Percentiles rank a stretch among this genome's conserved stretches.
These are phyloP conservation scores for Nematopogon swammerdamellus DNA, from an alignment of 2,888 invertebrate species.

Conservation along the genomic window DNA sequence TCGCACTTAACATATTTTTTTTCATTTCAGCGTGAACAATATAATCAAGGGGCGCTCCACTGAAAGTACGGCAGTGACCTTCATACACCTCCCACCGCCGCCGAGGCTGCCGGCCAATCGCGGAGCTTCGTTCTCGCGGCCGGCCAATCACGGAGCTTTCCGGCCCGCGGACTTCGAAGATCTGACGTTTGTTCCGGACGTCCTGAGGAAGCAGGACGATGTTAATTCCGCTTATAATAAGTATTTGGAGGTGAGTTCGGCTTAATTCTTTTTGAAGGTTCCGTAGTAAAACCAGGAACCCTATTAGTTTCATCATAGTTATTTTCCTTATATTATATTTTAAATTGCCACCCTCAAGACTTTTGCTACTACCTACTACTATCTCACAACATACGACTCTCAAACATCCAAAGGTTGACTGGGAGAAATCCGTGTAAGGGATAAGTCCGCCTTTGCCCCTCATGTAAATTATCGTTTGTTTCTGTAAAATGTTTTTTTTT, in stretches of 20 bases:
- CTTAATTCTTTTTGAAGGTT: no score
- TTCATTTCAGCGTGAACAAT: constrained; percentile 68
- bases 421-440: no score
- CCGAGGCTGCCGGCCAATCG: constrained; percentile 49
- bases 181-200: background rate
- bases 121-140: constrained; percentile 15
- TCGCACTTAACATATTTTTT: no score
- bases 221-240: constrained; percentile 25
- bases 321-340: background rate
- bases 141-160: background rate
- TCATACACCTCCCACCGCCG: constrained; percentile 88
- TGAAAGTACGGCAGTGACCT: constrained; percentile 82
- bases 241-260: constrained; percentile 29
- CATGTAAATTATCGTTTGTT: no score
- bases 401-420: no score
- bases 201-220: background rate
- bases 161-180: background rate
- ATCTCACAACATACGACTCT: no score
- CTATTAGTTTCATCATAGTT: no score
- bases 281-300: no score
- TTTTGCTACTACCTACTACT: no score
- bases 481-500: no score
- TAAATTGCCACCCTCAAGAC: constrained; percentile 4
- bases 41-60: constrained; percentile 73
- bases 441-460: no score